phyloP scores from a whole-genome alignment of 2,888 invertebrate genomes.

The Sinhomidia bicolor region DNA sequence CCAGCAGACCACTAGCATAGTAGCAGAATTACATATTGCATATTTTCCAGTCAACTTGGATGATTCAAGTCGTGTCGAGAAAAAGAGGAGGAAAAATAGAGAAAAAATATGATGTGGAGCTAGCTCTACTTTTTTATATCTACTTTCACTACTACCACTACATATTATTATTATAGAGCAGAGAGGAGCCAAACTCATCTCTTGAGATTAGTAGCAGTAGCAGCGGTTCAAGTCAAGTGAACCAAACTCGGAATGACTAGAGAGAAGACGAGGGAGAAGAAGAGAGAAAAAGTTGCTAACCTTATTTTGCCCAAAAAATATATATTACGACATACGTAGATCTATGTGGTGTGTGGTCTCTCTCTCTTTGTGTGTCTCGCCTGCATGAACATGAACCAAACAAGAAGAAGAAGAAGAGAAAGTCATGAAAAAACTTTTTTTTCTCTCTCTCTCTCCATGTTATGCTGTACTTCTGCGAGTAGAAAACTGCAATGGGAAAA shows the following conservation, averaged over 20 bases:
- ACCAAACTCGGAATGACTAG: background rate
- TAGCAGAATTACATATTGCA: too few relatives aligned
- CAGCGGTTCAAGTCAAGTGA: constrained; percentile 25
- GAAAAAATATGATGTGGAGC: too few relatives aligned
- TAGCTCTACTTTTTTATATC: too few relatives aligned
- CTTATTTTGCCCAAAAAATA: background rate
- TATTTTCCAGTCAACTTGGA: too few relatives aligned
- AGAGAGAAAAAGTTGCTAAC: constrained; percentile 27
- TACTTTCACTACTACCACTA: too few relatives aligned
- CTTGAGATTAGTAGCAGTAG: constrained; percentile 59
- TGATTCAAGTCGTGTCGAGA: too few relatives aligned
- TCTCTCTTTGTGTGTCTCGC: background rate
- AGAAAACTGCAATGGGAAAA: background rate
- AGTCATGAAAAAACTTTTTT: background rate
- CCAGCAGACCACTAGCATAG: too few relatives aligned
- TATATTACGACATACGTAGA: background rate
- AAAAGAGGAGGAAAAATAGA: too few relatives aligned
- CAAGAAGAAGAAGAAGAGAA: background rate
- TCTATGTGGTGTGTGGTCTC: background rate
- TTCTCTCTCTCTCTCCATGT: too few relatives aligned
- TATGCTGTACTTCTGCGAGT: too few relatives aligned
- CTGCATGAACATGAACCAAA: background rate
- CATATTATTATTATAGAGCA: too few relatives aligned
- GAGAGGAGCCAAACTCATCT: constrained; percentile 47
- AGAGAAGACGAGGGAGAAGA: too few relatives aligned